phyloP scores from a whole-genome alignment of 2,888 invertebrate genomes.

The Eupeodes luniger region DNA sequence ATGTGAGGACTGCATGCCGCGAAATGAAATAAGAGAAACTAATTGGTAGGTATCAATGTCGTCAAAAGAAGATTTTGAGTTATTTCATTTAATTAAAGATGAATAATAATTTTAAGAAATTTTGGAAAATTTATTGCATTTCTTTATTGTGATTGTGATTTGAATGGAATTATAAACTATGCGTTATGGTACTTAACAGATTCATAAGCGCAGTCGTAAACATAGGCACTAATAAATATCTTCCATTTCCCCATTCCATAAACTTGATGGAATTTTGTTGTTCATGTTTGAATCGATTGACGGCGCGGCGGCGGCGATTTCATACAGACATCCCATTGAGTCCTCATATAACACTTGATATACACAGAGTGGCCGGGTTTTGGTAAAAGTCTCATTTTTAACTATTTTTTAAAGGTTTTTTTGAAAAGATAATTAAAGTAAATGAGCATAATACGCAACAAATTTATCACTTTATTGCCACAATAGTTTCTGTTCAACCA shows the following conservation, averaged over 20 bases:
- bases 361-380: no score
- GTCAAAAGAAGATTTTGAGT: constrained; percentile 40
- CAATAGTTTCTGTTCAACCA: no score
- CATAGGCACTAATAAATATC: neutral
- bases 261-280: neutral
- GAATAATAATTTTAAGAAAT: constrained; percentile 41
- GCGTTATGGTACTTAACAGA: constrained; percentile 20
- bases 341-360: no score
- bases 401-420: no score
- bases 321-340: no score
- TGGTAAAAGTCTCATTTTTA: no score
- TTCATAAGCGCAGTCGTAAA: constrained; percentile 16
- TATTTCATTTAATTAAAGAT: constrained; percentile 2
- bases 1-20: constrained; percentile 54
- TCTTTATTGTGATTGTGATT: neutral
- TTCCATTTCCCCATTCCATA: neutral
- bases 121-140: constrained; percentile 43
- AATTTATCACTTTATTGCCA: no score
- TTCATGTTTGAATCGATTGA: neutral
- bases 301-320: no score
- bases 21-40: constrained; percentile 68
- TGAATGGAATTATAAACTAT: neutral
- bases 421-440: no score
- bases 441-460: no score
- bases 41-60: constrained; percentile 70